These are phyloP conservation scores for Drosophila percnosoma DNA, from an alignment of 2,888 invertebrate species.

Conservation along the genomic window DNA sequence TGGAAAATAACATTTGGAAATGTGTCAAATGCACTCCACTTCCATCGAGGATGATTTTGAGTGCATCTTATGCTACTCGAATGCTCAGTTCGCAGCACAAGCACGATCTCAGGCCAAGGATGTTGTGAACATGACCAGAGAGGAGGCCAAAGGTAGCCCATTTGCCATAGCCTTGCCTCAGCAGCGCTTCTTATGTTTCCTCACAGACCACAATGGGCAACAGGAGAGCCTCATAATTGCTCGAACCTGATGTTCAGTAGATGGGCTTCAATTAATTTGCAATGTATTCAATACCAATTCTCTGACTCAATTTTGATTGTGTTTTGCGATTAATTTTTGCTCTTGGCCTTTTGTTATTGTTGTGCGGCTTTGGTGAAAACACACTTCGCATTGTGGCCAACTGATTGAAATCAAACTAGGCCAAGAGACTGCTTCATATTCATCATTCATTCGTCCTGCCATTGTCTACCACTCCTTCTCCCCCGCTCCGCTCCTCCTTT, in stretches of 20 bases:
- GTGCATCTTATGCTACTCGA: not conserved
- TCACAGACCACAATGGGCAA: not conserved
- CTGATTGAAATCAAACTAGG: slow-evolving; percentile 50
- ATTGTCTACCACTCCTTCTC: slow-evolving; percentile 9
- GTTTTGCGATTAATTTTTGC: slow-evolving; percentile 15
- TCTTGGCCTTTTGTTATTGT: slow-evolving; percentile 3
- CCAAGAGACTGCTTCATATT: slow-evolving; percentile 9
- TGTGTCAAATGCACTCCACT: not conserved
- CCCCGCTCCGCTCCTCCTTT: not conserved
- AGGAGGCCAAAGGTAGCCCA: not conserved
- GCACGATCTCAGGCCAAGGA: not conserved
- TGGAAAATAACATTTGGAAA: not conserved
- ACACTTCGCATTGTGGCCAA: slow-evolving; percentile 36
- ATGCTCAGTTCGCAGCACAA: not conserved
- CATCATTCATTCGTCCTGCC: slow-evolving; percentile 6
- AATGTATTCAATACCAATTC: not conserved
- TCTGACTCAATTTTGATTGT: slow-evolving; percentile 10
- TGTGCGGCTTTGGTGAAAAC: slow-evolving; percentile 3
- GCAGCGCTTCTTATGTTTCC: not conserved
- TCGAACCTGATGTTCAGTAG: not conserved
- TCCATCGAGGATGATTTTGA: not conserved
- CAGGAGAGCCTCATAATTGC: not conserved
- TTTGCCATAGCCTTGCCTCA: not conserved
- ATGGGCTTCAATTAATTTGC: not conserved
- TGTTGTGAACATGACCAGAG: not conserved